These are phyloP conservation scores for Cotesia vestalis DNA, from an alignment of 1,140 invertebrate species.

Conservation along the genomic window DNA sequence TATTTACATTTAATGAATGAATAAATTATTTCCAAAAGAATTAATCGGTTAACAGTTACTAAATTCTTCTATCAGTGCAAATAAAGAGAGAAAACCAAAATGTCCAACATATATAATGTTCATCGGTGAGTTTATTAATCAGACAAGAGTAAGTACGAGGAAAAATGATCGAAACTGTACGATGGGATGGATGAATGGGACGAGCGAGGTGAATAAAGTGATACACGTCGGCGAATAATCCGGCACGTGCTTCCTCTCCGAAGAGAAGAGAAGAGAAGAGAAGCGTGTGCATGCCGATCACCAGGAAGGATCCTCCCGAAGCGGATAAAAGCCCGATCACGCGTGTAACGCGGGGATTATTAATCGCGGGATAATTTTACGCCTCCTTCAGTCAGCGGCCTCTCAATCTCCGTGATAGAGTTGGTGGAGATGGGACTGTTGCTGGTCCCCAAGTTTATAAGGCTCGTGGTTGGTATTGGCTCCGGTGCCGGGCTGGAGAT, in stretches of 20 bases:
- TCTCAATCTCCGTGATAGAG: slow-evolving; percentile 32
- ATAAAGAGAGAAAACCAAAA: too few relatives aligned
- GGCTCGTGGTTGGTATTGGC: slow-evolving; percentile 49
- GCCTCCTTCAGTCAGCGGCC: slow-evolving; percentile 35
- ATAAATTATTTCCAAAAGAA: too few relatives aligned
- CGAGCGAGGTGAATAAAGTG: slow-evolving; percentile 36
- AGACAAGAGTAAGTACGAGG: not conserved
- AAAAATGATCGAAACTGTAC: slow-evolving; percentile 8
- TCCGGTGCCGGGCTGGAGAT: slow-evolving; percentile 47
- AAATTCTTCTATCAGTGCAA: too few relatives aligned
- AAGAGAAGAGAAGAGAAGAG: slow-evolving; percentile 34
- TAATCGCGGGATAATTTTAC: slow-evolving; percentile 64
- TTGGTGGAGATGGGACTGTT: slow-evolving; percentile 23
- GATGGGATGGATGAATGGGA: slow-evolving; percentile 27
- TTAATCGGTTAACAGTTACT: too few relatives aligned
- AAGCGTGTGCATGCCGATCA: slow-evolving; percentile 40
- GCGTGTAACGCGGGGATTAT: slow-evolving; percentile 65
- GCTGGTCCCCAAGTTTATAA: slow-evolving; percentile 48
- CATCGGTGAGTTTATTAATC: slow-evolving; percentile 16
- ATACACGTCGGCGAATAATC: slow-evolving; percentile 43
- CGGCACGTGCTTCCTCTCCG: slow-evolving; percentile 35
- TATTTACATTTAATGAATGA: too few relatives aligned
- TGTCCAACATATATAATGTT: too few relatives aligned
- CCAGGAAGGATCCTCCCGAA: slow-evolving; percentile 42
- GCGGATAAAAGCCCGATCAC: slow-evolving; percentile 61